phyloP scores from a whole-genome alignment of 2,888 invertebrate species.

The Mimas tiliae region DNA sequence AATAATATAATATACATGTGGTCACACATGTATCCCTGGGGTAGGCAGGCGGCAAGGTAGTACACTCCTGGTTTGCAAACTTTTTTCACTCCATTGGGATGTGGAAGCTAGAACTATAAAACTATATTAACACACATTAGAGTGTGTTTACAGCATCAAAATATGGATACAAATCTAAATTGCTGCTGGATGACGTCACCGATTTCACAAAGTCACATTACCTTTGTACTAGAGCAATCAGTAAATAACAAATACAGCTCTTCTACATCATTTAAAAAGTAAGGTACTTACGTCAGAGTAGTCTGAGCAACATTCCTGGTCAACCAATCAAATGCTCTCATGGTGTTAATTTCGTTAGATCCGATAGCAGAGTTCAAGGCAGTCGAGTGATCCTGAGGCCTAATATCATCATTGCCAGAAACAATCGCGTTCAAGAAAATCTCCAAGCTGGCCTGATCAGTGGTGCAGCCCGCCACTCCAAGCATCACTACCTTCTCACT shows the following conservation, averaged over 20 bases:
- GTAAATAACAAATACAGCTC: not conserved
- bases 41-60: too few relatives aligned
- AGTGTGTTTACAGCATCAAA: too few relatives aligned
- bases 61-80: too few relatives aligned
- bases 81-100: too few relatives aligned
- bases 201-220: too few relatives aligned
- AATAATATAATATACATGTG: too few relatives aligned
- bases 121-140: too few relatives aligned
- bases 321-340: slow-evolving; percentile 83
- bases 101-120: too few relatives aligned
- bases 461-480: slow-evolving; percentile 88
- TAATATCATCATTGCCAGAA: slow-evolving; percentile 51
- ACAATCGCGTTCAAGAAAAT: slow-evolving; percentile 61
- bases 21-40: too few relatives aligned
- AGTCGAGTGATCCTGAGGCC: slow-evolving; percentile 71
- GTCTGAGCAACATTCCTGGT: slow-evolving; percentile 52
- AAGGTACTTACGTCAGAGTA: slow-evolving; percentile 49
- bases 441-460: slow-evolving; percentile 63
- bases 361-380: slow-evolving; percentile 79
- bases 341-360: slow-evolving; percentile 83
- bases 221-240: not conserved
- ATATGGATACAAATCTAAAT: too few relatives aligned
- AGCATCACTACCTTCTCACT: slow-evolving; percentile 88
- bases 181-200: too few relatives aligned
- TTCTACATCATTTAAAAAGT: too few relatives aligned